Percentiles rank a stretch among this genome's conserved stretches.
phyloP scores from a whole-genome alignment of 2,113 vertebrate genomes.

The Petrocephalus microphthalmus region DNA sequence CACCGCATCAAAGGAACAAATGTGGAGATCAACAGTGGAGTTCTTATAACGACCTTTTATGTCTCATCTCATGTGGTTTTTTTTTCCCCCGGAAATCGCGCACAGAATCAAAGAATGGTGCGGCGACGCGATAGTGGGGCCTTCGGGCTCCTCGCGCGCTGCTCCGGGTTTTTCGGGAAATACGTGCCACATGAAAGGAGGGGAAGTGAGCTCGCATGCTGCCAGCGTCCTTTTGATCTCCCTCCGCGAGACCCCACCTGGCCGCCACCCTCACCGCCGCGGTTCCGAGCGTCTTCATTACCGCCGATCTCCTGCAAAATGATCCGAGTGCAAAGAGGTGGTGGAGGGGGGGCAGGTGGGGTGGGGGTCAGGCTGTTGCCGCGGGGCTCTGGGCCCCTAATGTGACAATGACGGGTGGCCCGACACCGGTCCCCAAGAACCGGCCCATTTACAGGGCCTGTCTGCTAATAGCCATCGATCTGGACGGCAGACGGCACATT shows the following conservation, averaged over 20 bases:
- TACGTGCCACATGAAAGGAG: background rate
- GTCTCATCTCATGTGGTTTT: background rate
- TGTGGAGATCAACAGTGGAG: background rate
- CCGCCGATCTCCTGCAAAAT: background rate
- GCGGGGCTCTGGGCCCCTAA: constrained; percentile 29
- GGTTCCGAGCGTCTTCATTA: background rate
- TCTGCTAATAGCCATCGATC: constrained; percentile 45
- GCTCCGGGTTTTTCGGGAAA: background rate
- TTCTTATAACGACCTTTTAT: constrained; percentile 5
- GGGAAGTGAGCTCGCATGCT: background rate
- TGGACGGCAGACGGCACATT: constrained; percentile 45
- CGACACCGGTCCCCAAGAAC: constrained; percentile 23
- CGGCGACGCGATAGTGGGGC: background rate
- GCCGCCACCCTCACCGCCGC: background rate
- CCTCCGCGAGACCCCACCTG: background rate
- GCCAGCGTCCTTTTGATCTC: background rate
- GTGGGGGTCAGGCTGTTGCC: background rate
- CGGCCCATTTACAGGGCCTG: constrained; percentile 37
- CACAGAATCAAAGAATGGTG: constrained; percentile 1
- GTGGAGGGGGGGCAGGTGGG: background rate
- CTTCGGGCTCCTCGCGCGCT: background rate
- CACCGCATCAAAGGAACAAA: constrained; percentile 6
- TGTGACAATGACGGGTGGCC: constrained; percentile 41
- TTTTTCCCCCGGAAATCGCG: background rate
- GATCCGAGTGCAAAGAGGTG: background rate